Evolutionary conservation across 2,113 vertebrate species (phyloP), one percentile per base, ranked within the genome.

Genomic region (Upupa epops): DNA sequence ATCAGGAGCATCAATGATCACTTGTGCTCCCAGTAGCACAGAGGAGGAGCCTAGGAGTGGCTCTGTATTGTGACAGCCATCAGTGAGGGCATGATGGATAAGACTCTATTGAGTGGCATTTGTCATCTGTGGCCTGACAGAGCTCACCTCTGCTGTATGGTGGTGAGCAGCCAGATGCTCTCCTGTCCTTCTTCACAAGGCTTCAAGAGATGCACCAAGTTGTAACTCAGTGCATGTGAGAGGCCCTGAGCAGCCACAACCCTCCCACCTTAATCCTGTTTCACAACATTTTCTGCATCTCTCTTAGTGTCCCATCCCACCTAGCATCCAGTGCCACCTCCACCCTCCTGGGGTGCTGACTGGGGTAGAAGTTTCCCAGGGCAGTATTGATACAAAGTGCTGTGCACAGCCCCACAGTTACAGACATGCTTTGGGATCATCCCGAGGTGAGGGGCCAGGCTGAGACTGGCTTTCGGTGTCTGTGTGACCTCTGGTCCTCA

Each of bases 121-220:
- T 92, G 46, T 92, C 49, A 81, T 45, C 34, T 37, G 21, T 75
- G 61, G 17, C 77, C 36, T n/a, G 17, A 48, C 28, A 0, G 0
- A 48, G 55, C 13, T 36, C 1, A 1, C n/a, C 36, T 89, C 46
- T 87, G 49, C 45, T 78, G 36, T 9, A 6, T 78, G 32, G 36
- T 70, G 6, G 36, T 80, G 51, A 46, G 28, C 0, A 3, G 31
- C 25, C 58, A 58, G 70, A 69, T 40, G 31, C 0, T 0, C 31
- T 72, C 55, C 1, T 77, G 28, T 25, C 49, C 54, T 11, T 3
- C 66, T 93, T 76, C 52, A 34, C 10, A 2, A 2, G 6, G 16
- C 10, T 52, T 22, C 58, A 31, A 51, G 31, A n/a, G n/a, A n/a
- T n/a, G n/a, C n/a, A n/a, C n/a, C n/a, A n/a, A n/a, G n/a, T n/a